Conservation (phyloP, 2,797 vertebrate genomes). For the Sebastes hubbsi region DNA sequence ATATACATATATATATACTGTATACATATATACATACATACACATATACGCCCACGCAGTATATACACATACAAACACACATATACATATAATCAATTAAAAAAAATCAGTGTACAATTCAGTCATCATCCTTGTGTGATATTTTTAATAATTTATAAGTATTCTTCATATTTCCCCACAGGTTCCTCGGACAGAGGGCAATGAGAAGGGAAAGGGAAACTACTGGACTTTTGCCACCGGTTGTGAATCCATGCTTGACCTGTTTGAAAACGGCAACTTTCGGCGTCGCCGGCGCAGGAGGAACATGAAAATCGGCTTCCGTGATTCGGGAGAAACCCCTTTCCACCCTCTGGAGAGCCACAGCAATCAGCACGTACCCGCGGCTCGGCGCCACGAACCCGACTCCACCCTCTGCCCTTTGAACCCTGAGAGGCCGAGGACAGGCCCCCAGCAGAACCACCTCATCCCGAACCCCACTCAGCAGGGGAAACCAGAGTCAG, state of each 20-base stretch:
- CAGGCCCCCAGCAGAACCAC: slow-evolving; percentile 59
- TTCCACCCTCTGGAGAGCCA: slow-evolving; percentile 76
- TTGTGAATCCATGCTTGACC: slow-evolving; percentile 96
- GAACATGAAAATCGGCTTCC: slow-evolving; percentile 87
- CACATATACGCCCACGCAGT: no score
- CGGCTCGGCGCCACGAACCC: slow-evolving; percentile 69
- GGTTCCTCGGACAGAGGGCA: slow-evolving; percentile 95
- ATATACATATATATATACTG: no score
- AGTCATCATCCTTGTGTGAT: no score
- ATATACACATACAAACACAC: no score
- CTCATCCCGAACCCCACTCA: slow-evolving; percentile 54
- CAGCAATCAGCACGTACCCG: slow-evolving; percentile 58
- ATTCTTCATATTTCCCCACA: slow-evolving; percentile 46
- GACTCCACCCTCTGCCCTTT: slow-evolving; percentile 78
- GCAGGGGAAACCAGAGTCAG: slow-evolving; percentile 85
- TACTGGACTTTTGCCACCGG: slow-evolving; percentile 97
- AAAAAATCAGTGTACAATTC: no score
- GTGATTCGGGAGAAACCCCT: slow-evolving; percentile 78
- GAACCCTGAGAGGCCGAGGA: slow-evolving; percentile 68
- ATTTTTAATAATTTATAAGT: background rate
- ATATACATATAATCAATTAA: no score
- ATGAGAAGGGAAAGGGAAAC: slow-evolving; percentile 96
- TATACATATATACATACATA: no score
- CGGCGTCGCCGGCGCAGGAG: slow-evolving; percentile 89
- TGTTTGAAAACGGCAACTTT: slow-evolving; percentile 98